Evolutionary conservation across 1,140 invertebrate genomes (phyloP).

Genomic region (Sycophaga agraensis): DNA sequence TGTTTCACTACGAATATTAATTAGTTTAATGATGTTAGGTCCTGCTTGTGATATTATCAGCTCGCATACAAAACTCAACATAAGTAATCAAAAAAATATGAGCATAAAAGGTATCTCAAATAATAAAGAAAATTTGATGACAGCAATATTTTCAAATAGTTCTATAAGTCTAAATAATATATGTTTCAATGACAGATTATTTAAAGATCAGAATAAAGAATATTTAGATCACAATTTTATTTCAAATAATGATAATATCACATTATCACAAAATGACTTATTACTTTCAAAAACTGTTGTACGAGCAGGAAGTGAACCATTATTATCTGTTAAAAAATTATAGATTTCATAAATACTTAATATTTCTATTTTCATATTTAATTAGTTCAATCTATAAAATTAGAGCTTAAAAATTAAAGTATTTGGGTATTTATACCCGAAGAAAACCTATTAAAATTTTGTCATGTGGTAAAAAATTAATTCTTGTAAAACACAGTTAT

Average conservation of each 20-base stretch:
- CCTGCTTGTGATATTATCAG: conserved; percentile 84
- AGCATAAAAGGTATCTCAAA: conserved; percentile 40
- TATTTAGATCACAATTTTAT: conserved; percentile 9
- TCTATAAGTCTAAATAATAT: conserved; percentile 82
- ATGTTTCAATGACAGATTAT: conserved; percentile 72
- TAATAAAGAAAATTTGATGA: conserved; percentile 54
- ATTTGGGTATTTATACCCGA: too few species aligned
- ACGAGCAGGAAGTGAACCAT: conserved; percentile 46
- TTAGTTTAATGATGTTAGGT: conserved; percentile 85
- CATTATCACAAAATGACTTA: conserved; percentile 27
- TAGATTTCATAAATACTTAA: too few species aligned
- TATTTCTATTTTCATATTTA: too few species aligned
- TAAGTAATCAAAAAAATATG: not conserved
- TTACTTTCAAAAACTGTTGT: conserved; percentile 38
- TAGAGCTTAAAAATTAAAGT: too few species aligned
- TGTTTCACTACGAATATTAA: conserved; percentile 78
- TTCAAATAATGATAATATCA: conserved; percentile 23
- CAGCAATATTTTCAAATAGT: conserved; percentile 85
- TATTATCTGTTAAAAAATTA: too few species aligned
- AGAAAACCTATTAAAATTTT: too few species aligned
- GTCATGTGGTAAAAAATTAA: too few species aligned
- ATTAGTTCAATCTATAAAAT: too few species aligned
- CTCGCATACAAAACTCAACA: conserved; percentile 61
- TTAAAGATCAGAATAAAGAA: conserved; percentile 49
- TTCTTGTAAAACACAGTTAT: too few species aligned